Base-by-base conservation (phyloP, 1,140 invertebrate species). In the Pissodes strobi region DNA sequence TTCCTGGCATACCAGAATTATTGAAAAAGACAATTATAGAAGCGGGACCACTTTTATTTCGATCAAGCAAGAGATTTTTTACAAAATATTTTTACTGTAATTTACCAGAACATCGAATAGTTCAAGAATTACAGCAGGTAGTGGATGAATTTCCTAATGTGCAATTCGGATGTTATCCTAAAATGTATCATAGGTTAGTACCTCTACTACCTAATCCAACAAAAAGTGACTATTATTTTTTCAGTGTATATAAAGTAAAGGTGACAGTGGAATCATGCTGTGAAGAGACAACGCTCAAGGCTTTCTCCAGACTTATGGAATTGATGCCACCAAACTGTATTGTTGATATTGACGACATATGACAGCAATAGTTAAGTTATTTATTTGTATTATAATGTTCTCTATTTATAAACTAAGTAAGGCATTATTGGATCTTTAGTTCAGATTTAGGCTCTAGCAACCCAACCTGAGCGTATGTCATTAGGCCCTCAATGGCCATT, bases 1-100 rank as follows among this genome's bases (percentile, higher is more conserved):
- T 93, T 71, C 91, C 92, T 27, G 91, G 91, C 8, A 86, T 92
- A 41, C 90, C 90, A 9, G 76, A 82, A 58, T 85, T 88, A 68
- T 77, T 90, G 41, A 78, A 87, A 70, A 78, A 74, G 49, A 79
- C 82, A n/a, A 90, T 91, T 64, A 66, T 69, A 58, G 56, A 64
- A 38, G 43, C 72, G 53, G 73, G 62, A 22, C 53, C 80, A 70
- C 71, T 79, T 66, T 67, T 80, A 30, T 82, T 84, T 65, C 66
- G 69, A 48, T 69, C 71, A 15, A 66, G 74, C 17, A 71, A 70
- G 23, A 74, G 70, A 41, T 84, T 83, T 68, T 74, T 77, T 61
- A 76, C 71, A 15, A 76, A 73, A 38, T 72, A 75, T 57, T 55
- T 84, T 25, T 83, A 79, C 67, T 71, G 82, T 17, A 79, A 81